A percentile compares a stretch with the other conserved stretches of the same genome.
Conservation (phyloP, 2,113 vertebrate genomes). For the Lepidothrix coronata region DNA sequence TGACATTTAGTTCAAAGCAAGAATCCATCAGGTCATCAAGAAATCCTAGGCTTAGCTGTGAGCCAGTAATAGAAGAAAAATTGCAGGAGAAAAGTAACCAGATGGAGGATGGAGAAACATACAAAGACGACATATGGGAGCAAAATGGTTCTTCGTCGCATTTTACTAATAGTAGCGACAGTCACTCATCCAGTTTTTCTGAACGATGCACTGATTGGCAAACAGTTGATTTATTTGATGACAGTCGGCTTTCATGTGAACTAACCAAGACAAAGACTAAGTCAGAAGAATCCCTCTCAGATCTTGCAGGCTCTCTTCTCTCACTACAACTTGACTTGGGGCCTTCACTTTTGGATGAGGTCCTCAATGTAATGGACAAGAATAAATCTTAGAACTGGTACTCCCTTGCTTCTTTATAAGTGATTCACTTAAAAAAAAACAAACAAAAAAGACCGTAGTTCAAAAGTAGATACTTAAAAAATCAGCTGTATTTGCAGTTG, state of each 20-base stretch:
- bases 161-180: slow-evolving; percentile 79
- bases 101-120: slow-evolving; percentile 73
- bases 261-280: slow-evolving; percentile 82
- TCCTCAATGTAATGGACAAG: slow-evolving; percentile 97
- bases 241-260: slow-evolving; percentile 77
- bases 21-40: slow-evolving; percentile 81
- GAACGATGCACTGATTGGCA: slow-evolving; percentile 86
- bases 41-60: slow-evolving; percentile 77
- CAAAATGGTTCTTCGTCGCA: slow-evolving; percentile 71
- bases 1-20: slow-evolving; percentile 82
- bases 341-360: slow-evolving; percentile 96
- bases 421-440: slow-evolving; percentile 45
- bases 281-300: slow-evolving; percentile 86
- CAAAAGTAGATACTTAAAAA: slow-evolving; percentile 53
- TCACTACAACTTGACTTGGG: slow-evolving; percentile 95
- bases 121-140: slow-evolving; percentile 75
- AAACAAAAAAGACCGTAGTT: slow-evolving; percentile 47
- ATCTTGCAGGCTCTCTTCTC: slow-evolving; percentile 88
- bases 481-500: slow-evolving; percentile 53
- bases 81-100: slow-evolving; percentile 73
- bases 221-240: slow-evolving; percentile 86
- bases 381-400: slow-evolving; percentile 72
- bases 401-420: background rate
- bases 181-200: slow-evolving; percentile 80
- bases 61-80: slow-evolving; percentile 79